These are phyloP conservation scores for Bembecia ichneumoniformis DNA, from an alignment of 2,888 invertebrate genomes.

Conservation along the genomic window DNA sequence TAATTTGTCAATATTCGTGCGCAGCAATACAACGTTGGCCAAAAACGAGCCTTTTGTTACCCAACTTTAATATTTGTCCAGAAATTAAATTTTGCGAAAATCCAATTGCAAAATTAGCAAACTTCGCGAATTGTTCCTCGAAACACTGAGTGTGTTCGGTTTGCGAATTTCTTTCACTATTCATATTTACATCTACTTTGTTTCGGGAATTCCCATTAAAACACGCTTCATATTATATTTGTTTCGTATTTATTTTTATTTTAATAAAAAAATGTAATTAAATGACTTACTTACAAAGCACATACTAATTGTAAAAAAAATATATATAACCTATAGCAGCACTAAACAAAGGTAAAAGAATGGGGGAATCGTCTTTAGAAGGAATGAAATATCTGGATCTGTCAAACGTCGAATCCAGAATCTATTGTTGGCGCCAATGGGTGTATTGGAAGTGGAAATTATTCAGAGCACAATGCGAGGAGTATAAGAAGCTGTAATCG, in stretches of 20 bases:
- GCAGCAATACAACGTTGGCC: neutral
- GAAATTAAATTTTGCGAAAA: slow-evolving; percentile 12
- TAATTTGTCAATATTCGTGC: slow-evolving; percentile 2
- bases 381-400: neutral
- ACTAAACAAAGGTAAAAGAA: neutral
- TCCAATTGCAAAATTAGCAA: slow-evolving; percentile 11
- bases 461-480: slow-evolving; percentile 19
- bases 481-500: slow-evolving; percentile 15
- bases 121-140: slow-evolving; percentile 5
- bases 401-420: neutral
- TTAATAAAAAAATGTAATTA: too few relatives aligned
- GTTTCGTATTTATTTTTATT: too few relatives aligned
- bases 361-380: neutral
- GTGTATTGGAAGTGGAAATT: slow-evolving; percentile 11
- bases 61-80: slow-evolving; percentile 16
- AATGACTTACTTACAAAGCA: too few relatives aligned
- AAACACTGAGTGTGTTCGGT: neutral
- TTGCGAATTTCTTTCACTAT: neutral
- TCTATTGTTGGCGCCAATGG: neutral
- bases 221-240: too few relatives aligned
- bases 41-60: slow-evolving; percentile 10
- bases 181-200: neutral
- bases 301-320: too few relatives aligned
- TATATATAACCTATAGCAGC: neutral
- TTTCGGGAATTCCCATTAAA: neutral